A percentile compares a stretch with the other conserved stretches of the same genome.
Evolutionary conservation across 2,797 vertebrate species (phyloP).

Genomic region (Crocodylus rhombifer): DNA sequence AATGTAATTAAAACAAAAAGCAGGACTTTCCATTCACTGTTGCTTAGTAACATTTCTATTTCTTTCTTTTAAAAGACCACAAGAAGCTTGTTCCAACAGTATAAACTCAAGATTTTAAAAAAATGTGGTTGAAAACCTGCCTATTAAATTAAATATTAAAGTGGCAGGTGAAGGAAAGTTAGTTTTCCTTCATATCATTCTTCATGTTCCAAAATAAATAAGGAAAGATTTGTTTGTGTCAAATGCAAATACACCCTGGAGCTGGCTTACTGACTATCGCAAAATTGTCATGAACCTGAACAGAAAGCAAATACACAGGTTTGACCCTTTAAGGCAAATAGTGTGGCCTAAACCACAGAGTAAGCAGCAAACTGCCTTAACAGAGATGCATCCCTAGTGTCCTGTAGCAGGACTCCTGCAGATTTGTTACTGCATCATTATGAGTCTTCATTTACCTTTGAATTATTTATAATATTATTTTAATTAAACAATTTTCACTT

Average conservation of each 20-base stretch:
- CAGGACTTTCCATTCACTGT: not conserved
- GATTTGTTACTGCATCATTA: slow-evolving; percentile 61
- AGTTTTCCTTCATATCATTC: not conserved
- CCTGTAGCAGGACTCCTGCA: not conserved
- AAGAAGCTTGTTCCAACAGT: not conserved
- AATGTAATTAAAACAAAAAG: not conserved
- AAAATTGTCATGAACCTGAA: not conserved
- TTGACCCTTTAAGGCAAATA: slow-evolving; percentile 19
- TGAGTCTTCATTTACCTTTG: slow-evolving; percentile 63
- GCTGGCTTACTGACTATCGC: not conserved
- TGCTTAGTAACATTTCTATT: not conserved
- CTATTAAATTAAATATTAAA: no score
- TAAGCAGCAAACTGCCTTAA: not conserved
- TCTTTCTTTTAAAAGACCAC: not conserved
- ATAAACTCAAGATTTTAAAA: not conserved
- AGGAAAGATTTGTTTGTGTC: not conserved
- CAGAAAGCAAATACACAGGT: not conserved
- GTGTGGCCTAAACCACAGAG: not conserved
- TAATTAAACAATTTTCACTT: slow-evolving; percentile 68
- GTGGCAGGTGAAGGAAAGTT: not conserved
- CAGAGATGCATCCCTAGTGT: not conserved
- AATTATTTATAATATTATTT: slow-evolving; percentile 73
- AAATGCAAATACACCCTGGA: not conserved
- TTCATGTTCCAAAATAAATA: not conserved
- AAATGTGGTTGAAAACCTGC: not conserved